These are phyloP conservation scores for Zoanthus sociatus DNA, from an alignment of 92 coral and sea anemone genomes.

Conservation along the genomic window DNA sequence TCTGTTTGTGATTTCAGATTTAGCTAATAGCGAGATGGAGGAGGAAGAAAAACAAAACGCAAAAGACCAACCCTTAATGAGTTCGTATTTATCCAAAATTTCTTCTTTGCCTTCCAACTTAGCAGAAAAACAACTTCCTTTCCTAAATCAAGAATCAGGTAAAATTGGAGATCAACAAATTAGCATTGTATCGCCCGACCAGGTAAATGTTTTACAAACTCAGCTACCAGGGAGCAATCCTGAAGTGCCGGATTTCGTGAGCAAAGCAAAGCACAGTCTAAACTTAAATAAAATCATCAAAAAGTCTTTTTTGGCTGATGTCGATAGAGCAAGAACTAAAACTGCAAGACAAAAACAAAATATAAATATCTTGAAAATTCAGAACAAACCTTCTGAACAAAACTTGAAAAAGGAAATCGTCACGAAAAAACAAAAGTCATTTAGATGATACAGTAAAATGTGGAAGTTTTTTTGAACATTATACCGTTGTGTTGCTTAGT, in stretches of 20 bases:
- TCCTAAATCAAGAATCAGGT: slow-evolving; percentile 65
- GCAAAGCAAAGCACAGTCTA: not conserved
- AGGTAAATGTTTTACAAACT: slow-evolving; percentile 82
- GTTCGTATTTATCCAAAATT: slow-evolving; percentile 69
- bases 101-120: slow-evolving; percentile 63
- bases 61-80: slow-evolving; percentile 68
- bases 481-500: no score
- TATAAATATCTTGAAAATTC: no score
- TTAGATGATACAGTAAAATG: no score
- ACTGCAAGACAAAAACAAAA: not conserved
- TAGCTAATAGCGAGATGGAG: slow-evolving; percentile 74
- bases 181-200: slow-evolving; percentile 83
- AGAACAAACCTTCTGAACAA: no score
- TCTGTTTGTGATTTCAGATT: slow-evolving; percentile 54
- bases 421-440: no score
- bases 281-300: slow-evolving; percentile 11
- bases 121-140: slow-evolving; percentile 57
- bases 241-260: slow-evolving; percentile 70
- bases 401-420: no score
- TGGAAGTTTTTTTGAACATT: no score
- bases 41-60: slow-evolving; percentile 73
- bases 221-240: slow-evolving; percentile 77
- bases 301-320: slow-evolving; percentile 8
- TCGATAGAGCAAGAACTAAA: not conserved
- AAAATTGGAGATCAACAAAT: slow-evolving; percentile 85